phyloP scores from a whole-genome alignment of 2,113 vertebrate species.

The Oreamnos americanus region DNA sequence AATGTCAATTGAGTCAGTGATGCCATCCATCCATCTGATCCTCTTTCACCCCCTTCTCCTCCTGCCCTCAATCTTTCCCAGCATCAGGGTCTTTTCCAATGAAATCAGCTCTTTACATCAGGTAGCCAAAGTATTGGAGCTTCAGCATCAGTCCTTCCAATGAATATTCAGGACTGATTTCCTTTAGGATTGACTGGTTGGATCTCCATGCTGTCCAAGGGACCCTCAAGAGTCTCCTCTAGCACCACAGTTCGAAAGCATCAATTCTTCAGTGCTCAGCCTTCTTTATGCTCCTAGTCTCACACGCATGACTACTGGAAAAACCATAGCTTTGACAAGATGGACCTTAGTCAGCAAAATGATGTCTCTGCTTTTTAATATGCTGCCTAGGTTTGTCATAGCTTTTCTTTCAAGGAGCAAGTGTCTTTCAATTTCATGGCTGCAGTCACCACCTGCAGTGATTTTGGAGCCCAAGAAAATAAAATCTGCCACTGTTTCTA shows the following conservation, averaged over 20 bases:
- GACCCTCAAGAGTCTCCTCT: not conserved
- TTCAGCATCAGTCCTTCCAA: not conserved
- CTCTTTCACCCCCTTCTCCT: not conserved
- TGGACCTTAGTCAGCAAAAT: not conserved
- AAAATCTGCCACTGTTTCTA: not conserved
- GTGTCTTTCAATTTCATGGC: not conserved
- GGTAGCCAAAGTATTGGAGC: not conserved
- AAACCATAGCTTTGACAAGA: not conserved
- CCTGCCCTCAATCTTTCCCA: not conserved
- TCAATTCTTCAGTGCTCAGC: not conserved
- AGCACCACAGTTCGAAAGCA: not conserved
- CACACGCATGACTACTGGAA: not conserved
- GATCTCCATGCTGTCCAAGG: not conserved
- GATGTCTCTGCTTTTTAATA: not conserved
- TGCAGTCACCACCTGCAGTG: not conserved
- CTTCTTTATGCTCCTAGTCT: not conserved
- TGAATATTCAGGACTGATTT: not conserved
- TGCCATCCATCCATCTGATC: not conserved
- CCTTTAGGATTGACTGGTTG: not conserved
- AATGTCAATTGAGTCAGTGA: not conserved
- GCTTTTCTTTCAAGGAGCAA: not conserved
- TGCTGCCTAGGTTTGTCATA: not conserved
- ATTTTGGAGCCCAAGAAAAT: not conserved
- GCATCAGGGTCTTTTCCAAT: not conserved
- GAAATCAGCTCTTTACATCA: not conserved